Evolutionary conservation across 2,888 invertebrate species (phyloP), one percentile per base, ranked within the genome.

Genomic region (Cryptus armator): DNA sequence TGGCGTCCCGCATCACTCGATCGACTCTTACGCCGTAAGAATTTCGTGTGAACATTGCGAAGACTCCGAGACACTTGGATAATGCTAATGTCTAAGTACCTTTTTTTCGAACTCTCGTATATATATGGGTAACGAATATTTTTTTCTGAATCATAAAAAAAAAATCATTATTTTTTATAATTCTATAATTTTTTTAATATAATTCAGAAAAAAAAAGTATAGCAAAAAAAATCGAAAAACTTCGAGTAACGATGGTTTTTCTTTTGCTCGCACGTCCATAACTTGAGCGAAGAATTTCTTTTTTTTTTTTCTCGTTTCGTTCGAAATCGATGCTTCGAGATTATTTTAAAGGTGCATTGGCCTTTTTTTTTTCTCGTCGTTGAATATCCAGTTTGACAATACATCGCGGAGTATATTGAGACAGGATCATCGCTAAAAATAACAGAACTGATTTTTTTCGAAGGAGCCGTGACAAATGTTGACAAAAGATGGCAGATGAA

Each of bases 1-100:
- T 71, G 85, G 43, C 68, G 81, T 89, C 91, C 91, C 91, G 91
- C 91, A 91, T 91, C 86, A 81, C 85, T 81, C 59, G 66, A 81
- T 68, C 56, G 64, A 24, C 62, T 46, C 74, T 66, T 70, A 19
- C 3, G 46, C 56, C 3, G n/a, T 7, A 48, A 72, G 37, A 84
- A 87, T 86, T 79, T 56, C 86, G 83, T 86, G 89, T 83, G 87
- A 87, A 86, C 72, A 48, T 19, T 48, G 9, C 32, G 29, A 59
- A 12, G 12, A 12, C 19, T 59, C 37, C 59, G 29, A 5, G 59
- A 29, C 29, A 14, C n/a, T 56, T 53, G 46, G 6, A 46, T 44
- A 62, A 59, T 16, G 10, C n/a, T n/a, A 16, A 62, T 62, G 12
- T 32, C 14, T 29, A 9, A 29, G 29, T 29, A 3, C 3, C 3